phyloP scores from a whole-genome alignment of 2,113 vertebrate species.

The Neogale vison region DNA sequence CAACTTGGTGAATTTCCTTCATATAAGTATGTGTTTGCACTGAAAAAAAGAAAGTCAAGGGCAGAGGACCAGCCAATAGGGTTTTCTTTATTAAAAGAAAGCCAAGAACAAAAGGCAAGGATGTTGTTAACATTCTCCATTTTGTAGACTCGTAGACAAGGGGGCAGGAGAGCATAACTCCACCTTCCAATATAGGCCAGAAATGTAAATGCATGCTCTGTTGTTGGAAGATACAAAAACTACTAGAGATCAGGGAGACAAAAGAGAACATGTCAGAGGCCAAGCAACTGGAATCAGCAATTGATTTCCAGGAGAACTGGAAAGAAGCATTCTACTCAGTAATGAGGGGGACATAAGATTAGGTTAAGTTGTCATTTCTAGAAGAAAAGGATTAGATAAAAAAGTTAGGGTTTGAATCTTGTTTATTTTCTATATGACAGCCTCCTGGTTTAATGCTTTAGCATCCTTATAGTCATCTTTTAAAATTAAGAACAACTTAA shows the following conservation, averaged over 20 bases:
- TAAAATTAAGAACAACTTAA: conserved; percentile 16
- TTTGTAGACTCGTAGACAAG: not conserved
- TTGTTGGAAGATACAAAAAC: not conserved
- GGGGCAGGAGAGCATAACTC: not conserved
- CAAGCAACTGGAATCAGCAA: not conserved
- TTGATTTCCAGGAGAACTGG: not conserved
- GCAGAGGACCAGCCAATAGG: not conserved
- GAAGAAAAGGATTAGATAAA: not conserved
- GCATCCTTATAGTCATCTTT: not conserved
- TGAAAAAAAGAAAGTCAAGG: not conserved
- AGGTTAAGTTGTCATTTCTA: not conserved
- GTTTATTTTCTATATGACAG: not conserved
- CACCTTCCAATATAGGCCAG: not conserved
- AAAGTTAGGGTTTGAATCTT: not conserved
- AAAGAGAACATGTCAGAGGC: not conserved
- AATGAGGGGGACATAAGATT: conserved; percentile 21
- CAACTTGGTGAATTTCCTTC: not conserved
- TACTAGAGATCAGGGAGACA: not conserved
- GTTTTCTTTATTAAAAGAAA: not conserved
- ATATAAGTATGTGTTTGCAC: not conserved
- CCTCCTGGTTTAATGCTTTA: not conserved
- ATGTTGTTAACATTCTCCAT: not conserved
- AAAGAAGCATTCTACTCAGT: conserved; percentile 3
- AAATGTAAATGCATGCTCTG: not conserved
- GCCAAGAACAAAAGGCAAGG: not conserved